Evolutionary conservation across 2,113 vertebrate genomes (phyloP), one percentile per base, ranked within the genome.

Genomic region (Baryphthengus martii): DNA sequence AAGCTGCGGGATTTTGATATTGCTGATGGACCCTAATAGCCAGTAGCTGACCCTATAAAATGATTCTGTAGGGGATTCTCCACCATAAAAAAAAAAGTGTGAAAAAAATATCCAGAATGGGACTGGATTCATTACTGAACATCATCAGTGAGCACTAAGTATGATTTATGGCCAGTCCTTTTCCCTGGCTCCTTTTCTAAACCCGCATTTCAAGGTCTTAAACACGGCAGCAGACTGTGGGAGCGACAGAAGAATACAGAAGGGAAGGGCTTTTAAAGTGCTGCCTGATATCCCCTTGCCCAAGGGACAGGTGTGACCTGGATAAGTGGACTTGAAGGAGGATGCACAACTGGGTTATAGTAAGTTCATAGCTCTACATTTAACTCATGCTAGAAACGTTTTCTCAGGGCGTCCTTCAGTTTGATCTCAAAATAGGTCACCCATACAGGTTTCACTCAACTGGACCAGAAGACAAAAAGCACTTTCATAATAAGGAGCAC

Each of bases 251-350:
- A 79, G 42, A 61, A 37, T 19, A 61, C 18, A 74, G 82, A 81
- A 89, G 39, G 39, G 50, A 93, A 76, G 42, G 59, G 55, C 20
- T 97, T 80, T 70, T 35, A 13, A 83, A 86, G 52, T 49, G 44
- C 82, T 94, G 82, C 72, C 85, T 65, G 56, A 86, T 77, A 86
- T 84, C 47, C 29, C 79, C 61, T 73, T 49, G 75, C 95, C 90
- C 85, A 49, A 52, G 93, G 90, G 95, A 95, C 76, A 85, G 93
- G 63, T 81, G 83, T 93, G 90, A 91, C 95, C 95, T 90, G 95
- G 61, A 84, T 94, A 92, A 81, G 24, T 33, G 88, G 65, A 92
- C 92, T 81, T 78, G 79, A 81, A 92, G 79, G 31, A 84, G 72
- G 75, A 86, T 70, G 56, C 47, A 78, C 75, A 91, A 84, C 40